Percentiles rank a stretch among this genome's conserved stretches.
phyloP scores from a whole-genome alignment of 2,888 invertebrate species.

The Branchipolynoe longqiensis region DNA sequence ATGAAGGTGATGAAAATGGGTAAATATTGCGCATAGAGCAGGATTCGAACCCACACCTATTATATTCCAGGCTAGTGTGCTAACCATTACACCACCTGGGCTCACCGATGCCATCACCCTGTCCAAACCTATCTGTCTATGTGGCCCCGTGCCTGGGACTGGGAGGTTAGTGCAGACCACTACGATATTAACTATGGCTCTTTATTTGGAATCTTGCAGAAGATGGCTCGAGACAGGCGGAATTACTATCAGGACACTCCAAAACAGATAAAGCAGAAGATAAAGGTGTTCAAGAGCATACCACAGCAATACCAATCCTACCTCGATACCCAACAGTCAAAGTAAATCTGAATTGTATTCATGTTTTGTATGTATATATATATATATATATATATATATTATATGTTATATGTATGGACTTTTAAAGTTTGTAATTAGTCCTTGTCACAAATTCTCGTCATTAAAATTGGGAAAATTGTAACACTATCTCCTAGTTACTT shows the following conservation, averaged over 20 bases:
- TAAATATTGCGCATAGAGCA: not conserved
- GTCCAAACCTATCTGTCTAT: too few relatives aligned
- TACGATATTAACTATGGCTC: not conserved
- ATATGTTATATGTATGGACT: not conserved
- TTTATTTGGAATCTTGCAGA: constrained; percentile 82
- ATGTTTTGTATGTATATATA: not conserved
- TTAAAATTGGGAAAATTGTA: too few relatives aligned
- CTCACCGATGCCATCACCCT: too few relatives aligned
- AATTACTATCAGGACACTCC: constrained; percentile 96
- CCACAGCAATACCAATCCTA: constrained; percentile 87
- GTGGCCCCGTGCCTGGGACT: too few relatives aligned
- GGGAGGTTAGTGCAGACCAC: too few relatives aligned
- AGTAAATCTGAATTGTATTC: not conserved
- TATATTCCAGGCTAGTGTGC: not conserved
- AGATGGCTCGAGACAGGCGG: constrained; percentile 92
- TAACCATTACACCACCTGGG: not conserved
- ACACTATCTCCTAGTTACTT: too few relatives aligned
- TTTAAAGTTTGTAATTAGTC: not conserved
- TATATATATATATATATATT: not conserved
- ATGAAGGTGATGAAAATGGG: too few relatives aligned
- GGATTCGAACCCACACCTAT: too few relatives aligned
- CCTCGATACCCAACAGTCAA: constrained; percentile 68
- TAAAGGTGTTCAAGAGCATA: constrained; percentile 91
- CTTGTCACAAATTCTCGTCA: too few relatives aligned
- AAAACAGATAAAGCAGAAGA: constrained; percentile 92